Evolutionary conservation across 2,888 invertebrate species (phyloP), one percentile per base, ranked within the genome.

Genomic region (Disparrhopalites patrizii): DNA sequence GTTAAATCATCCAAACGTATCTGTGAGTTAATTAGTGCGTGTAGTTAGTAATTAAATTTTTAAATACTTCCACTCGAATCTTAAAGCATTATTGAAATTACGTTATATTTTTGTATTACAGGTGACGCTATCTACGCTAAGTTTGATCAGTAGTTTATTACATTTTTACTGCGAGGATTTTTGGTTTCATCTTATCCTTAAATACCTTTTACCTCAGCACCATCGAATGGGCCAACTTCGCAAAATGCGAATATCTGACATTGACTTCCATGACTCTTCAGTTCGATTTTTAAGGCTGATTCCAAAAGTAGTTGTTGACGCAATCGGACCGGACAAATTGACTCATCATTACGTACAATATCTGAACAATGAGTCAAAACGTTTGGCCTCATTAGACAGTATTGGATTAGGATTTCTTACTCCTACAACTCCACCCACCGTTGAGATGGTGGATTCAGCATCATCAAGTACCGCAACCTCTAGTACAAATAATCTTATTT

Each of bases 121-220:
- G 75, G 71, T 75, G 10, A 70, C 70, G 2, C 68, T 71, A 4
- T 67, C 75, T n/a, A 75, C 75, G 8, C 50, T 75, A 7, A 70
- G 73, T 36, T 63, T 75, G 23, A 67, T 73, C 30, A 75, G 70
- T 31, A 62, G 67, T 13, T 67, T 75, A 27, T 64, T 75, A 2
- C 68, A 71, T 27, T 70, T 71, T 43, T 73, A 73, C 50, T 73
- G 72, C 61, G 75, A 75, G 56, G 73, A 75, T 62, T 62, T 75
- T 27, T 75, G 73, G 73, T 70, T 67, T 30, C 68, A 72, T 62
- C 31, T 68, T n/a, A 65, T 75, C 51, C 67, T 73, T 5, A 66
- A 68, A 10, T 68, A 73, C 52, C 56, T 75, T 25, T 62, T 73
- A 54, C 70, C 73, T 13, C 72, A 73, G 57, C 68, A 71, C 28